Base-by-base conservation (phyloP, 2,797 vertebrate genomes). In the Melanotaenia parkinsoni region DNA sequence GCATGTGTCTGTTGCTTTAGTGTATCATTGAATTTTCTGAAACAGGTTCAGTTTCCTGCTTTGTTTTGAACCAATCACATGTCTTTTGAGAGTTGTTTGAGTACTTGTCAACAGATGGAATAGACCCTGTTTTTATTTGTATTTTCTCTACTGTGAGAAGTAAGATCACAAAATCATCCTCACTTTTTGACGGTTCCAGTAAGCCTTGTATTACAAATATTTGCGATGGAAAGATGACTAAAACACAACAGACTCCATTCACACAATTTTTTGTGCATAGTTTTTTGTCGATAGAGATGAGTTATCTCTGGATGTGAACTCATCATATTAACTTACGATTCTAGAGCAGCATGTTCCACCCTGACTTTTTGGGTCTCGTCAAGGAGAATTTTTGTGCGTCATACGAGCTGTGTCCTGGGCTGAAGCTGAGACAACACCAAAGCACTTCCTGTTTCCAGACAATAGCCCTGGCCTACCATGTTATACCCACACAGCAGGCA, bases 371-470 rank as follows among this genome's bases (percentile, higher is more conserved):
- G 90, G 90, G 86, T 93, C 87, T 92, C 91, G 90, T 79, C 89
- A 94, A 90, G 91, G 89, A 91, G 93, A 93, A 93, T 93, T 96
- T 95, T 93, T 94, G 95, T 97, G 95, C 96, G 95, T 97, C 96
- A 97, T 93, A 91, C 92, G 64, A 92, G 91, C 85, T 89, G 82
- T 94, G 94, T 93, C 90, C 92, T 89, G 83, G 86, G 93, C 93
- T 83, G 81, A 93, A 94, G 93, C 91, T 80, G 91, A 90, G 93
- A 93, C 92, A 92, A 94, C 82, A 83, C 83, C 85, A 82, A 71
- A 88, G 94, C 91, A 97, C 94, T 96, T 96, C 95, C 95, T 97
- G 94, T 93, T 87, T 75, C 72, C 89, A 94, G 95, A 96, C 97
- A 97, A 97, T 96, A 94, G 94, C 89, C 76, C 92, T 92, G 82